Evolutionary conservation across 2,888 invertebrate genomes (phyloP).

Genomic region (Caradrina clavipalpis): DNA sequence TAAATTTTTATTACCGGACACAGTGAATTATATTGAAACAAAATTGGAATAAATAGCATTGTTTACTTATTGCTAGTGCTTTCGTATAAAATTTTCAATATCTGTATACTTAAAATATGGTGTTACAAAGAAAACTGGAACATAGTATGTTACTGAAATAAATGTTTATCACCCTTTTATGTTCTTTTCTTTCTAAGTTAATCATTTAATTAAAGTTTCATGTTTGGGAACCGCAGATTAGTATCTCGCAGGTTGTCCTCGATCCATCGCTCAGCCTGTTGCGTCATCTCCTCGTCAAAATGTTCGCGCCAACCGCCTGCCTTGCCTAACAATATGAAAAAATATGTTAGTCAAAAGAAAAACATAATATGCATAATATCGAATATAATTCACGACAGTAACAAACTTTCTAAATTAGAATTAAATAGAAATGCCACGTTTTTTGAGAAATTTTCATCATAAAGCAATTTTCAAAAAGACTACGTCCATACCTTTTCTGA

Average conservation of each 20-base stretch:
- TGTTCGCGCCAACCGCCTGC: slow-evolving; percentile 93
- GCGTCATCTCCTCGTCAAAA: slow-evolving; percentile 92
- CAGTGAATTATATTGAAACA: slow-evolving; percentile 74
- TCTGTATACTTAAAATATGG: slow-evolving; percentile 88
- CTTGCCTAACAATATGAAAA: slow-evolving; percentile 84
- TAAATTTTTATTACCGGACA: slow-evolving; percentile 72
- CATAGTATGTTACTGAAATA: slow-evolving; percentile 89
- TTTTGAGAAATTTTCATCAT: too few species aligned
- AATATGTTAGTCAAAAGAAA: not conserved
- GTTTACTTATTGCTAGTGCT: slow-evolving; percentile 83
- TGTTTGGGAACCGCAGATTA: slow-evolving; percentile 91
- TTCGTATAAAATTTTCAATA: slow-evolving; percentile 79
- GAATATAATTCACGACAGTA: too few species aligned
- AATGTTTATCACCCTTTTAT: slow-evolving; percentile 87
- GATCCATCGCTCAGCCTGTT: slow-evolving; percentile 93
- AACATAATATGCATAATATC: too few species aligned
- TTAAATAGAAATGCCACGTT: too few species aligned
- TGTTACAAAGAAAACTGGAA: slow-evolving; percentile 90
- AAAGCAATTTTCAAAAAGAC: not conserved
- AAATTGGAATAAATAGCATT: slow-evolving; percentile 73
- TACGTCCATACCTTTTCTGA: slow-evolving; percentile 91
- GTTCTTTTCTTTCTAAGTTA: slow-evolving; percentile 73
- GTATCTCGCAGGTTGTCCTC: slow-evolving; percentile 91
- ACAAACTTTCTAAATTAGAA: too few species aligned
- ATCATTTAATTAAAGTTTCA: slow-evolving; percentile 56